Conservation (phyloP, 1,140 invertebrate genomes). For the Whitmania pigra region DNA sequence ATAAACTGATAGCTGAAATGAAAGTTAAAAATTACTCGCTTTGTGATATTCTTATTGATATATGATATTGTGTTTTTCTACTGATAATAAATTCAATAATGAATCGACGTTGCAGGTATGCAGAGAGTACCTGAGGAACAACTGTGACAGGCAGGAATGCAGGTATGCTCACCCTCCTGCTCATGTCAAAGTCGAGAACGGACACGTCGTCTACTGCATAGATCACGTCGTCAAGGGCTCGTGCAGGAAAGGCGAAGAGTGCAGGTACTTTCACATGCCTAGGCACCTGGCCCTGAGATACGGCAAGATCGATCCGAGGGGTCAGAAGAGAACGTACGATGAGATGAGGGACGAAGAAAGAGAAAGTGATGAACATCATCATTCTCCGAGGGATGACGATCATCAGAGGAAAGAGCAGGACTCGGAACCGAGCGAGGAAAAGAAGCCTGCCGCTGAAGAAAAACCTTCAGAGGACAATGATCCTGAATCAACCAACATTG, state of each 20-base stretch:
- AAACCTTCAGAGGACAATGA: no score
- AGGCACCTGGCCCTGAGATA: neutral
- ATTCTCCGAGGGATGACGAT: no score
- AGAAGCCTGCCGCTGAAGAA: no score
- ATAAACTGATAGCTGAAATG: no score
- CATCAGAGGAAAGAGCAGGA: no score
- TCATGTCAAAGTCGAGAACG: neutral
- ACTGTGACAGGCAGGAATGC: constrained; percentile 5
- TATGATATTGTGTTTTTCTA: no score
- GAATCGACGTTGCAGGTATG: constrained; percentile 2
- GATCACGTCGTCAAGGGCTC: constrained; percentile 10
- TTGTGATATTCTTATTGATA: neutral
- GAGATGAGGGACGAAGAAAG: neutral
- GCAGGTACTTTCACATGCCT: constrained; percentile 15
- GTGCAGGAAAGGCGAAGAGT: neutral
- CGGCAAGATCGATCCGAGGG: neutral
- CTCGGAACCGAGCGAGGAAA: no score
- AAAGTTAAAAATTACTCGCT: no score
- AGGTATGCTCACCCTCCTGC: constrained; percentile 8
- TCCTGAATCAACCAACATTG: no score
- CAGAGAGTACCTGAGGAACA: constrained; percentile 5
- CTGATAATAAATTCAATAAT: neutral
- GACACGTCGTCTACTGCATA: constrained; percentile 7
- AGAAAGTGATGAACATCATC: neutral
- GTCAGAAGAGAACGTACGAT: constrained; percentile 1